Base-by-base conservation (phyloP, 1,140 invertebrate genomes). In the Euura lappo region DNA sequence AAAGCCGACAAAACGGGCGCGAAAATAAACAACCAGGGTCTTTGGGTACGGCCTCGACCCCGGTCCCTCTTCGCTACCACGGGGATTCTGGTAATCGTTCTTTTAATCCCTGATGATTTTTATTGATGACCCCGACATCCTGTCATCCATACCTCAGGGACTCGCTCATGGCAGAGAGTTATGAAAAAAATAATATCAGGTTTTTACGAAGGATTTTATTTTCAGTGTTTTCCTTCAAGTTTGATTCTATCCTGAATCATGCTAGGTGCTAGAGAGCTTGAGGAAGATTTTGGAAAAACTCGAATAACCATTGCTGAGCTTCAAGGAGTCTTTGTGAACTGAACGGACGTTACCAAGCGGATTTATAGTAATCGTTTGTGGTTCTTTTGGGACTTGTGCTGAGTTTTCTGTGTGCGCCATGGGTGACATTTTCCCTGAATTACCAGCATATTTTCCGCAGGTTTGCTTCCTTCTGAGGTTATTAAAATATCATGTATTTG, bases 341-440 rank as follows among this genome's bases (percentile, higher is more conserved):
- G 28, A 28, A 28, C 79, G 79, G 80, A 84, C 75, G 77, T 85
- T 84, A 83, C 80, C 44, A 42, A 45, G 81, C 79, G 75, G 69
- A 60, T 78, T 80, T 81, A 79, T 79, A 6, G n/a, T 44, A 64
- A 60, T 51, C 70, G 11, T 60, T n/a, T 60, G 5, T 10, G 66
- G 13, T 28, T 67, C 65, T 45, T 44, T 67, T 46, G 3, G 13
- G 71, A 60, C 44, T 65, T n/a, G 6, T 64, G 42, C 45, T 65
- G 46, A 44, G 51, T 51, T 71, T 13, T 45, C 65, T 44, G 44
- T 42, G 6, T 6, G 8, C 7, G 6, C 28, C 28, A 28, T 28
- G 28, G 66, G 28, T 7, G 66, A 42, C 13, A 3, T 69, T 64
- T 69, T 71, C 46, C 65, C 11, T 13, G 13, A 46, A 70, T 75